Evolutionary conservation across 2,797 vertebrate species (phyloP), one percentile per base, ranked within the genome.

Genomic region (Microctenopoma lineatum): DNA sequence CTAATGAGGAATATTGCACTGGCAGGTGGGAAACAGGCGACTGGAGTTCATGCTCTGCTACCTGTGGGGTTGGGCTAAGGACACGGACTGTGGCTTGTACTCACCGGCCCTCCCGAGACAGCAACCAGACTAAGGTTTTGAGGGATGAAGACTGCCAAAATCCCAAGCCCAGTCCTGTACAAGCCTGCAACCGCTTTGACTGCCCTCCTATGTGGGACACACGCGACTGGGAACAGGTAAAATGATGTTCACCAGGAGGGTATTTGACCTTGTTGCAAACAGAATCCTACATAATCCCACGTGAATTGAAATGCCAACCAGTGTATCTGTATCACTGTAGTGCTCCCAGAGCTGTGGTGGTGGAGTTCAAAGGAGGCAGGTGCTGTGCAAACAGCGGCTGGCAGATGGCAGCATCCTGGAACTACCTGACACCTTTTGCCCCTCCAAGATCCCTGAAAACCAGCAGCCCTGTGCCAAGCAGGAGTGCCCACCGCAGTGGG

Each of bases 151-250:
- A 95, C 59, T 99, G 98, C 77, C 92, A 65, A 39, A 93, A 83
- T 71, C 92, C 95, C 48, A 98, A 97, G 54, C 97, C 98, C 60
- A 85, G 69, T 52, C 92, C 94, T 0, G 90, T 98, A 39, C 96
- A 97, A 91, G 96, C 96, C 66, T 99, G 98, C 89, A 98, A 98
- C 88, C 96, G 95, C 42, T 97, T 98, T 75, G 95, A 98, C 88
- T 99, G 98, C 73, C 96, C 95, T 14, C 95, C 98, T 4, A 93
- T 90, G 85, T 99, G 97, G 98, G 95, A 96, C 67, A 64, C 93
- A 21, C 86, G 74, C 15, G 93, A 93, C 56, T 99, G 98, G 98
- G 94, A 93, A 85, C 92, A 92, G 95, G 97, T 98, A 92, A 90
- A 50, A 14, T 11, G 5, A 70, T 15, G 26, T 60, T 75, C 34